Evolutionary conservation across 1,140 invertebrate species (phyloP).

Genomic region (Saccostrea echinata): DNA sequence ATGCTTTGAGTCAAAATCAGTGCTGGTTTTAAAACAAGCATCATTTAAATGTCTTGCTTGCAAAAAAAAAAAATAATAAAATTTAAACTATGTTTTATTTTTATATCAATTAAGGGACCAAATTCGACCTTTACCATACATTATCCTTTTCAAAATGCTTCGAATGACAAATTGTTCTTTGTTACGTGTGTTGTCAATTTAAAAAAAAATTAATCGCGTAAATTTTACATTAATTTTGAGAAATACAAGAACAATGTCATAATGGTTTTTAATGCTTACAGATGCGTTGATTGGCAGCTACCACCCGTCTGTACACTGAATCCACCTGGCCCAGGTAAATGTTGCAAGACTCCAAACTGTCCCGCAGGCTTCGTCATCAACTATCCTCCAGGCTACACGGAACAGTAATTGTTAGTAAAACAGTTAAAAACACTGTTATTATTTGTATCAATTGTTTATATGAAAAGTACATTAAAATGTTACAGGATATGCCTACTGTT

Average conservation of each 20-base stretch:
- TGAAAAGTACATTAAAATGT: neutral
- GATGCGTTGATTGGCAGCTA: conserved; percentile 65
- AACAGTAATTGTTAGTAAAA: conserved; percentile 51
- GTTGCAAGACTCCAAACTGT: conserved; percentile 64
- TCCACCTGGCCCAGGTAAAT: conserved; percentile 62
- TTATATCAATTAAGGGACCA: no score
- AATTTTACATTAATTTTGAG: no score
- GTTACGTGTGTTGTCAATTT: no score
- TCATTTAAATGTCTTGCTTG: no score
- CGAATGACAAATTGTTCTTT: no score
- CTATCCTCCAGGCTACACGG: conserved; percentile 63
- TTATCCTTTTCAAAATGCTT: no score
- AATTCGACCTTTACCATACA: no score
- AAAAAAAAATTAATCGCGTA: no score
- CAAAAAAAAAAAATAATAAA: no score
- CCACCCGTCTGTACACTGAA: conserved; percentile 61
- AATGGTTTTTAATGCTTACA: conserved; percentile 28
- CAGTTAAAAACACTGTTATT: neutral
- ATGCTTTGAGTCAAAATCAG: no score
- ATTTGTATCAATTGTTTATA: neutral
- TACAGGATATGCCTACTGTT: neutral
- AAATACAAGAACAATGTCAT: neutral
- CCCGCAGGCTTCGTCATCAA: conserved; percentile 59
- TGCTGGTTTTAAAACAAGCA: no score
- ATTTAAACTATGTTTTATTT: no score